These are phyloP conservation scores for Furnarius figulus DNA, from an alignment of 2,113 vertebrate species.

Conservation along the genomic window DNA sequence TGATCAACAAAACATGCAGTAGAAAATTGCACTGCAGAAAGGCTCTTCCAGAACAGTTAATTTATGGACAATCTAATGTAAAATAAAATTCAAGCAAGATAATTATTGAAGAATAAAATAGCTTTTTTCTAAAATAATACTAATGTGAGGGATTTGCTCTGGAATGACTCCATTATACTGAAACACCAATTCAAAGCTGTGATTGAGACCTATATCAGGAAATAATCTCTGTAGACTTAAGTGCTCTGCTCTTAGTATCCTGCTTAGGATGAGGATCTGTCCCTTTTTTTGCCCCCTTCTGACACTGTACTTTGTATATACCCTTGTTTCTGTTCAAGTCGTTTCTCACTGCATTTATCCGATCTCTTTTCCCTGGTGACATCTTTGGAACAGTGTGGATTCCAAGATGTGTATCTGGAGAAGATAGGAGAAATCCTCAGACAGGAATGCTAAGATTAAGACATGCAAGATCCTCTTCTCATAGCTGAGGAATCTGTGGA, in stretches of 20 bases:
- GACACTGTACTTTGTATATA: not conserved
- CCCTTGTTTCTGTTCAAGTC: not conserved
- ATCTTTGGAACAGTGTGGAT: not conserved
- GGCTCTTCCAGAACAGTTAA: not conserved
- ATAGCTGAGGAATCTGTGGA: not conserved
- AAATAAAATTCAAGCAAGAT: not conserved
- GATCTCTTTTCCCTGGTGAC: not conserved
- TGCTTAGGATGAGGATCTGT: not conserved
- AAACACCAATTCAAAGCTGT: not conserved
- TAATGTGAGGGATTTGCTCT: not conserved
- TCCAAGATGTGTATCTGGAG: slow-evolving; percentile 10
- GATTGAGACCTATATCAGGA: not conserved
- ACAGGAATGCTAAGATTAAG: not conserved
- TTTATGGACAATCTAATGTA: not conserved
- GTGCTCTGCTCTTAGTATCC: not conserved
- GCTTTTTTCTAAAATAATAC: not conserved
- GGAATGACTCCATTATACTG: not conserved
- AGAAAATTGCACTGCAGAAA: not conserved
- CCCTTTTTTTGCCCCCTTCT: not conserved
- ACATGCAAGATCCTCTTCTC: not conserved
- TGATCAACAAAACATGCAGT: rapidly evolving
- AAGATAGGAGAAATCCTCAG: not conserved
- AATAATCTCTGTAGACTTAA: not conserved
- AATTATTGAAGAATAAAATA: not conserved
- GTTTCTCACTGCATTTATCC: not conserved